Base-by-base conservation (phyloP, 2,888 invertebrate genomes). In the Ditula angustiorana region DNA sequence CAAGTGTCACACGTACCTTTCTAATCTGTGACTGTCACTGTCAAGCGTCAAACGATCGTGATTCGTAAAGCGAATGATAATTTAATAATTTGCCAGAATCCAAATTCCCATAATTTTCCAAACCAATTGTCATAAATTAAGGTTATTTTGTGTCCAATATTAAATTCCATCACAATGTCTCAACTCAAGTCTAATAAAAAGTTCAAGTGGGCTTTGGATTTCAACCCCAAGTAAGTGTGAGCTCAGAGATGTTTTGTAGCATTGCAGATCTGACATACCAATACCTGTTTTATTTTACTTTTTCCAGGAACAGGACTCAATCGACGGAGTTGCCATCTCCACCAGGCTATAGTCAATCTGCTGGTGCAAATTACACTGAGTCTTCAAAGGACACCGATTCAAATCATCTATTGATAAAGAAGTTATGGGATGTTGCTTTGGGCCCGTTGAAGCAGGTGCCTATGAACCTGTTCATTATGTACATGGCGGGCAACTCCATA, bases 391-490 rank as follows among this genome's bases (percentile, higher is more conserved):
- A 98, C 78, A 94, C 95, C 0, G 97, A 97, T 82, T 95, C 96
- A 0, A 96, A 96, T 85, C 95, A 96, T 76, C 93, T 98, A 59
- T 96, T 98, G 71, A 97, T 97, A 7, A 99, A 98, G 84, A 98
- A 98, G 83, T 96, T 99, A 56, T 99, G 99, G 99, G 99, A 99
- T 82, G 94, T 99, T 57, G 99, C 99, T 0, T 87, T 99, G 16
- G 98, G 97, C 0, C 99, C 99, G 2, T 86, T 99, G 30, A 99
- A 99, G 86, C 99, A 98, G 93, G 97, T 97, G 71, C 99, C 99
- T 0, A 99, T 99, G 99, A 99, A 99, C 88, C 93, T 99, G 68
- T 98, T 99, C 85, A 98, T 99, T 67, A 99, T 99, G 98, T 99
- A 99, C 89, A 99, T 99, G 99, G 98, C 99, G 59, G 99, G 99